Conservation (phyloP, 2,888 invertebrate genomes). For the Microdon myrmicae region DNA sequence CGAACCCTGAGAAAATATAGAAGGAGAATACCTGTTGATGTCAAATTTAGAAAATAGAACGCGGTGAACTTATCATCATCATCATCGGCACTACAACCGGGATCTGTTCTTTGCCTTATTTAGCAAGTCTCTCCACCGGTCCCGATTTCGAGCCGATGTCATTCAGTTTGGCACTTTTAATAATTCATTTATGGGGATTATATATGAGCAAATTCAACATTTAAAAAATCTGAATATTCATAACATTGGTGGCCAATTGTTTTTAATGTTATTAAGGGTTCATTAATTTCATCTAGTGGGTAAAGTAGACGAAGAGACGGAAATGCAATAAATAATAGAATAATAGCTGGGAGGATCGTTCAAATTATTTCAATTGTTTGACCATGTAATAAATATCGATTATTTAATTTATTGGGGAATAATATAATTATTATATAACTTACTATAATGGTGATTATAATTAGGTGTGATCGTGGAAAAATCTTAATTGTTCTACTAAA, state of each 20-base stretch:
- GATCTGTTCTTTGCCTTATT: too few species aligned
- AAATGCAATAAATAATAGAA: conserved; percentile 73
- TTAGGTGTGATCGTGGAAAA: conserved; percentile 73
- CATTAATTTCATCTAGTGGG: conserved; percentile 73
- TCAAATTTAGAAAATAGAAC: too few species aligned
- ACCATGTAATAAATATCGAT: conserved; percentile 71
- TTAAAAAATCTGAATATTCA: conserved; percentile 75
- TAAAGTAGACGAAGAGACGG: conserved; percentile 73
- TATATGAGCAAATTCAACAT: conserved; percentile 75
- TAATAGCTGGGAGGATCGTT: conserved; percentile 72
- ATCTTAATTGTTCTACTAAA: conserved; percentile 75
- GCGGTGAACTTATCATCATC: too few species aligned
- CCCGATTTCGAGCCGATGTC: too few species aligned
- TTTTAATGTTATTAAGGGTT: conserved; percentile 71
- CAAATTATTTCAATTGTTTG: conserved; percentile 75
- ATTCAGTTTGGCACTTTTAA: too few species aligned
- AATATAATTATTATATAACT: conserved; percentile 70
- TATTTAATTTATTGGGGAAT: conserved; percentile 71
- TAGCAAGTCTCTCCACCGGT: too few species aligned
- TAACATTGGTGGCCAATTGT: conserved; percentile 75
- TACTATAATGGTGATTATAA: conserved; percentile 73
- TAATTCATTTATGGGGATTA: conserved; percentile 69
- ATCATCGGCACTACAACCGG: too few species aligned
- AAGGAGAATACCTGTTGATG: too few species aligned
- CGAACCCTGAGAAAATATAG: too few species aligned